Base-by-base conservation (phyloP, 2,797 vertebrate species). In the Pseudocheirus occidentalis region DNA sequence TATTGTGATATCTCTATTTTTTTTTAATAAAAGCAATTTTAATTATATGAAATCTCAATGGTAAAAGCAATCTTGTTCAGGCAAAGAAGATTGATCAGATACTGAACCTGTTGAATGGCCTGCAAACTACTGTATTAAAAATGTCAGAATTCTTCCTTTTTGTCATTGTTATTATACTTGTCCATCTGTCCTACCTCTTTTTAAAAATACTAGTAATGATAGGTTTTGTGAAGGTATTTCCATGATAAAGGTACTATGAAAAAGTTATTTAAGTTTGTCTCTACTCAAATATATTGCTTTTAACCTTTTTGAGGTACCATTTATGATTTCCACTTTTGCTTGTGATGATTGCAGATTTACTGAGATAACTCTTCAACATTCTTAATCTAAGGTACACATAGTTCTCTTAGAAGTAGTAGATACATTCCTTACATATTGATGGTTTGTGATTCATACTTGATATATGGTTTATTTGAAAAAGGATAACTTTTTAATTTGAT, bases 321-420 rank as follows among this genome's bases (percentile, higher is more conserved):
- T 55, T 54, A 95, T 57, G 58, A 58, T 11, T 66, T 94, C n/a
- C 46, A 9, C 53, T 90, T 93, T 93, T 62, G 50, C 52, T 91
- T 34, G 92, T 92, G 10, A 14, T 92, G 9, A 91, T 29, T 0
- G 55, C 10, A 28, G 1, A 50, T 90, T 89, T 73, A 6, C 54
- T 93, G 94, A 73, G 0, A 56, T 11, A 92, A 81, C 14, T 56
- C 14, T 56, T 94, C 34, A 92, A 91, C 29, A 73, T 28, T 58
- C 27, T 95, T 58, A 59, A 0, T 29, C 56, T 0, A 54, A 92
- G 4, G 13, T 16, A 62, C 14, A 62, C 2, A 40, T 7, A 73
- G 34, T n/a, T 5, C 16, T 73, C 16, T 73, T 73, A 73, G 1
- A 73, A 5, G 34, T 40, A 73, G 16, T 16, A 18, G 14, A 7